Evolutionary conservation across 2,797 vertebrate species (phyloP).

Genomic region (Coracias cyanogaster): DNA sequence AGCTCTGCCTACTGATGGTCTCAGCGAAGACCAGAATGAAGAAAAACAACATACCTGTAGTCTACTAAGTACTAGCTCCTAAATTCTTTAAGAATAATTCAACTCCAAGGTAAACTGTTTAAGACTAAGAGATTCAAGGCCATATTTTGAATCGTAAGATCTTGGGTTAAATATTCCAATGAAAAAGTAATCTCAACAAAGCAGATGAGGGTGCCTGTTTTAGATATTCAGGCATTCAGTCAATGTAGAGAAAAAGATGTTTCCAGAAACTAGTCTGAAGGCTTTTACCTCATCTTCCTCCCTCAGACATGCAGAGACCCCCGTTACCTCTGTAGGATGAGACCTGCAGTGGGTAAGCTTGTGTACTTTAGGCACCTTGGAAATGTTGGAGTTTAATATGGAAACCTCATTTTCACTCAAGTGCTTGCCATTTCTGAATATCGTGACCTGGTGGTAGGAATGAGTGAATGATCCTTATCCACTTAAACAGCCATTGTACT

Average conservation of each 20-base stretch:
- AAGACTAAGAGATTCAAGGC: background rate
- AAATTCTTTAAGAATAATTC: background rate
- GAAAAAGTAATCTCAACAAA: background rate
- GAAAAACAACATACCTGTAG: background rate
- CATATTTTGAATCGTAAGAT: background rate
- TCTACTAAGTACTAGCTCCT: background rate
- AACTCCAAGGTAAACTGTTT: background rate
- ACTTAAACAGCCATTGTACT: rapidly evolving
- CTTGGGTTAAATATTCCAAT: background rate
- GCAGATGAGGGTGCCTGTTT: background rate
- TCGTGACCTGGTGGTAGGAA: rapidly evolving
- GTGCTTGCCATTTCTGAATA: background rate
- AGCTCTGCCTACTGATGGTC: background rate
- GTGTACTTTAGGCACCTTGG: too few species aligned
- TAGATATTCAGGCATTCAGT: background rate
- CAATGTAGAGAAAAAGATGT: background rate
- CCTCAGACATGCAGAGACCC: background rate
- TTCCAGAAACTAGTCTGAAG: background rate
- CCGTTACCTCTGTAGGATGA: background rate
- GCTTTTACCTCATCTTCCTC: background rate
- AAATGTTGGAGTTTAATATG: background rate
- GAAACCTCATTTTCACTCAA: background rate
- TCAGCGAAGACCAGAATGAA: background rate
- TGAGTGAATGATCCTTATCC: background rate
- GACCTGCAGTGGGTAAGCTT: background rate